Evolutionary conservation across 2,888 invertebrate species (phyloP).

Genomic region (Ormyrus rosae): DNA sequence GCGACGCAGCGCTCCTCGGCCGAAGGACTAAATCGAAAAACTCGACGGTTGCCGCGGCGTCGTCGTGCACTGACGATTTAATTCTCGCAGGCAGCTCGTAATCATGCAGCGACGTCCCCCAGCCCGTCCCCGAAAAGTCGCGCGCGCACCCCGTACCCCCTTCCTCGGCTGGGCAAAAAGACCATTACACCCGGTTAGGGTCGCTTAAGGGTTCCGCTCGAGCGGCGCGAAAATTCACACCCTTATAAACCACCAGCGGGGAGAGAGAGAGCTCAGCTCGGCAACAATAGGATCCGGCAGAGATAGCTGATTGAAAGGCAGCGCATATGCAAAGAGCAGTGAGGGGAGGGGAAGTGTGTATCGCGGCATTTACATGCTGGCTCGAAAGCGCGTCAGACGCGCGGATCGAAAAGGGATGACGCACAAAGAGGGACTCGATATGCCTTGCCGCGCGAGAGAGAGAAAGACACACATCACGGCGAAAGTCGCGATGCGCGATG

Average conservation of each 20-base stretch:
- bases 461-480: no score
- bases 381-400: background rate
- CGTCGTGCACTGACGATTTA: background rate
- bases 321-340: background rate
- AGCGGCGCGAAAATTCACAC: conserved; percentile 18
- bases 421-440: background rate
- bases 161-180: no score
- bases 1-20: no score
- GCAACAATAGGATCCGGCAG: background rate
- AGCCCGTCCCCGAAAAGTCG: no score
- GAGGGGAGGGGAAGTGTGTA: background rate
- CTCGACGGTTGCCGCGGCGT: no score
- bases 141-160: no score
- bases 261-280: conserved; percentile 34
- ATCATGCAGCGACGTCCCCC: no score
- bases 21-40: no score
- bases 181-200: background rate
- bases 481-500: no score
- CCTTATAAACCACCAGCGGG: background rate
- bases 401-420: conserved; percentile 9
- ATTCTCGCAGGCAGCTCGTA: conserved; percentile 44
- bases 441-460: no score
- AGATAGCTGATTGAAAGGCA: conserved; percentile 42
- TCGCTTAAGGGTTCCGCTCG: background rate
- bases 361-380: conserved; percentile 2